Evolutionary conservation across 2,113 vertebrate species (phyloP), one percentile per base, ranked within the genome.

Genomic region (Amazona vittata): DNA sequence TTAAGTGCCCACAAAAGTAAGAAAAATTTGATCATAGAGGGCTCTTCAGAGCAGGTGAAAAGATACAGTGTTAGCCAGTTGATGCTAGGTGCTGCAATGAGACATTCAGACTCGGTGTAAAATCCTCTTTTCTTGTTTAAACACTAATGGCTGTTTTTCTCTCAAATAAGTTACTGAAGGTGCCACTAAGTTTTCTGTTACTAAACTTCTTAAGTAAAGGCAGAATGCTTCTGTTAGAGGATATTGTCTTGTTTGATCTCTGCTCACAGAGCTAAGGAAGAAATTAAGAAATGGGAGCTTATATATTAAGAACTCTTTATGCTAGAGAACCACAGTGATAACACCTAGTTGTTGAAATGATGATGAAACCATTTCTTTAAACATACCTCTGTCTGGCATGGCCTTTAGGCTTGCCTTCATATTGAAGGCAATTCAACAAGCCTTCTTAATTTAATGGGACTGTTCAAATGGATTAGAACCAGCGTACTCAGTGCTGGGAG

Each of bases 21-120:
- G 28, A 90, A 33, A 67, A 89, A 75, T 68, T 89, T 84, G 25
- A 16, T 94, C 59, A 86, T n/a, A 94, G 26, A 71, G 39, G 18
- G 20, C 47, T 94, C 33, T 84, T 92, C 68, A 82, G 64, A 86
- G 43, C 46, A 89, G 22, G 24, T 11, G n/a, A 65, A 64, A 77
- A 57, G 14, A 21, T 77, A 4, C 10, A 39, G 47, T 11, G 25
- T 67, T 55, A 89, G 39, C 17, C 20, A 28, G 25, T 22, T 24
- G 53, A 73, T 86, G 4, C 52, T 69, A 69, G 31, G 7, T 86
- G 39, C 33, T 93, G 17, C 20, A 69, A 35, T 9, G 7, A 63
- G 50, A 85, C 15, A 76, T 79, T 71, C 33, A 70, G 57, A 49
- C 67, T 67, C 50, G 11, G 5, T 46, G 13, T 65, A 62, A 76